Conservation (phyloP, 2,113 vertebrate genomes). For the Polypterus bichir region DNA sequence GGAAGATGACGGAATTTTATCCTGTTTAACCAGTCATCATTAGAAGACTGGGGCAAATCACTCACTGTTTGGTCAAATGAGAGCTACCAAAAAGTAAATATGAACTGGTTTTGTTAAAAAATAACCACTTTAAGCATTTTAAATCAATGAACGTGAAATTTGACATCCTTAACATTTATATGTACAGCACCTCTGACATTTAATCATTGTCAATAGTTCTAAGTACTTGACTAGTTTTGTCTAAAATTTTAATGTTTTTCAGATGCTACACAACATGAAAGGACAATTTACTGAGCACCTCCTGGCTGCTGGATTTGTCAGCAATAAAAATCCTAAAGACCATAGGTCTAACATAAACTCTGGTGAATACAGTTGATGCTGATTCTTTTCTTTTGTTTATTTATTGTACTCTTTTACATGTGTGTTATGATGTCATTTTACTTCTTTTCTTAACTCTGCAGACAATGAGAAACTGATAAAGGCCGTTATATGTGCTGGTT, state of each 20-base stretch:
- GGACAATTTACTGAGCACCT: conserved; percentile 93
- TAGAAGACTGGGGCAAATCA: too few relatives aligned
- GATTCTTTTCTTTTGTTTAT: neutral
- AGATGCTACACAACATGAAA: conserved; percentile 98
- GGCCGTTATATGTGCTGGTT: conserved; percentile 88
- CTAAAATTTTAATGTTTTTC: neutral
- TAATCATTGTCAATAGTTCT: too few relatives aligned
- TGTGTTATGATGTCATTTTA: neutral
- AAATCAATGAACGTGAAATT: too few relatives aligned
- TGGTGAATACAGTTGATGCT: conserved; percentile 38
- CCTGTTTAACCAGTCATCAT: too few relatives aligned
- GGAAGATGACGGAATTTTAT: too few relatives aligned
- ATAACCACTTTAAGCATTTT: too few relatives aligned
- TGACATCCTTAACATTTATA: too few relatives aligned
- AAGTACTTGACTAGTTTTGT: too few relatives aligned
- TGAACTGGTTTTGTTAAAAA: too few relatives aligned
- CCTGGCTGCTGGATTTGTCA: conserved; percentile 77
- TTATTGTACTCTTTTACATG: neutral
- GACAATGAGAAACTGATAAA: conserved; percentile 95
- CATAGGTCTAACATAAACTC: conserved; percentile 85
- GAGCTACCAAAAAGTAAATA: too few relatives aligned
- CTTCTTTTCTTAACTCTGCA: conserved; percentile 29
- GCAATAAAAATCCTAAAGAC: conserved; percentile 73
- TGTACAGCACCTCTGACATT: too few relatives aligned
- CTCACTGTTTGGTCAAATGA: too few relatives aligned